Conservation (phyloP, 2,888 invertebrate species). For the Spicauda simplicius region DNA sequence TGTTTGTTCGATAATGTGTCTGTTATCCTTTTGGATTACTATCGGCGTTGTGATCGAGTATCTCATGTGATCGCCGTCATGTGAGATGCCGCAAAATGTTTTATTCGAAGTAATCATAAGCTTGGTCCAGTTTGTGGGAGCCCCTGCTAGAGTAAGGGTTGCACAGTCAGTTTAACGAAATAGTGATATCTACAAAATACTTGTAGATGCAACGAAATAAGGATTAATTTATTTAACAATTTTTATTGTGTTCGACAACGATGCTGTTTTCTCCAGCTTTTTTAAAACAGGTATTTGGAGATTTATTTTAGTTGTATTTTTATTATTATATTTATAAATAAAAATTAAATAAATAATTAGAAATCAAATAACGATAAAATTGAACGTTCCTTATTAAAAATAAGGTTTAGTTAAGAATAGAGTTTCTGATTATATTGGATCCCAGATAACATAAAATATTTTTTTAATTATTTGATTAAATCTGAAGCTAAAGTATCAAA, state of each 20-base stretch:
- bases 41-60: slow-evolving; percentile 12
- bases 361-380: too few species aligned
- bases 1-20: slow-evolving; percentile 5
- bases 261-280: slow-evolving; percentile 65
- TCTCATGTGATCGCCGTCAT: slow-evolving; percentile 32
- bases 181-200: not conserved
- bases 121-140: not conserved
- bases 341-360: too few species aligned
- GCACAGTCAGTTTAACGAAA: not conserved
- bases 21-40: slow-evolving; percentile 25
- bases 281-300: slow-evolving; percentile 62
- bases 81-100: slow-evolving; percentile 11
- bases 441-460: too few species aligned
- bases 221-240: not conserved
- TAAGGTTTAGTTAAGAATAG: too few species aligned
- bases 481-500: too few species aligned
- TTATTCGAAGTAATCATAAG: slow-evolving; percentile 1
- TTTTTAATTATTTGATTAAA: too few species aligned
- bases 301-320: slow-evolving; percentile 14
- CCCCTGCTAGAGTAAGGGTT: not conserved
- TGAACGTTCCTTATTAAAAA: too few species aligned
- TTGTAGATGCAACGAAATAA: not conserved
- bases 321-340: not conserved
- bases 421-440: too few species aligned
- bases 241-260: not conserved